A percentile compares a stretch with the other conserved stretches of the same genome.
These are phyloP conservation scores for Phasianus colchicus DNA, from an alignment of 2,113 vertebrate species.

Conservation along the genomic window DNA sequence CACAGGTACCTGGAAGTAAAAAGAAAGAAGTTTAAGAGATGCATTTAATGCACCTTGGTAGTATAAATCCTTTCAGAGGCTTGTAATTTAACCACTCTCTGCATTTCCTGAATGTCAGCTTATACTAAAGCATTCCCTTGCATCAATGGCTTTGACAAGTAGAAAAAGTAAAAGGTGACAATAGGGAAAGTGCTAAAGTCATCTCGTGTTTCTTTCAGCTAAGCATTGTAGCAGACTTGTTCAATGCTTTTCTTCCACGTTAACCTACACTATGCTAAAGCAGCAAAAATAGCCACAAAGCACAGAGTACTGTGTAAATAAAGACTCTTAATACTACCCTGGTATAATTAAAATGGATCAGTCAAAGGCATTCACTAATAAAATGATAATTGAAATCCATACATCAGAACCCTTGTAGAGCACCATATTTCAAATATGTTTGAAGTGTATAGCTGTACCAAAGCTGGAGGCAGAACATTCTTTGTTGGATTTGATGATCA, in stretches of 20 bases:
- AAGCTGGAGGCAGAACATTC: conserved; percentile 40
- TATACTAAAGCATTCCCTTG: conserved; percentile 40
- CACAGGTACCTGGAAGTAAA: conserved; percentile 19
- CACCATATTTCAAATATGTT: conserved; percentile 72
- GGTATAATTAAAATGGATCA: background rate
- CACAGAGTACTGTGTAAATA: conserved; percentile 22
- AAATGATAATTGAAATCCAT: background rate
- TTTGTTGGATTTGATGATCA: conserved; percentile 19
- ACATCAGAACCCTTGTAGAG: conserved; percentile 61
- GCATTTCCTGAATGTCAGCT: conserved; percentile 53
- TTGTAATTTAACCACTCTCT: conserved; percentile 9
- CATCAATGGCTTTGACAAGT: conserved; percentile 31
- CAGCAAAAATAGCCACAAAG: conserved; percentile 4
- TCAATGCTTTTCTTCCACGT: background rate
- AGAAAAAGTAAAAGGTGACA: background rate
- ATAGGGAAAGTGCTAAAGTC: background rate
- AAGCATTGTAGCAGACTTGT: conserved; percentile 10
- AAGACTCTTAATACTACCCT: conserved; percentile 14
- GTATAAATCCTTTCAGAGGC: conserved; percentile 35
- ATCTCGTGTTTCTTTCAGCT: background rate
- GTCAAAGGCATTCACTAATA: conserved; percentile 22
- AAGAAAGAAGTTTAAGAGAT: conserved; percentile 34
- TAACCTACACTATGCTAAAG: background rate
- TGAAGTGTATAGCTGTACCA: background rate
- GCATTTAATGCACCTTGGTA: conserved; percentile 62